Percentiles rank a stretch among this genome's conserved stretches.
Evolutionary conservation across 2,888 invertebrate species (phyloP).

Genomic region (Scelioninae gen. 1): DNA sequence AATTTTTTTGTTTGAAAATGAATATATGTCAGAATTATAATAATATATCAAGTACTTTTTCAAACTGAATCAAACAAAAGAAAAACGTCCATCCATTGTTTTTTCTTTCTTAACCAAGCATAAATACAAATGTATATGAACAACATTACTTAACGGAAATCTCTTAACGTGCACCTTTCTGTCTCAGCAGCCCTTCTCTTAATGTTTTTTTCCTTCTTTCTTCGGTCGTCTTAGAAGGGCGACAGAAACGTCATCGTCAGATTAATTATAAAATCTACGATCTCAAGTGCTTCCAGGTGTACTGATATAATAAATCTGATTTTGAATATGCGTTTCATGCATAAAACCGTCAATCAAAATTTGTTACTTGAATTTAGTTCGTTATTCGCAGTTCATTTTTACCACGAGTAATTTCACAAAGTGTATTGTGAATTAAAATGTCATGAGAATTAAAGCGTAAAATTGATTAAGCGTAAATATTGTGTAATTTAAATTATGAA

Average conservation of each 20-base stretch:
- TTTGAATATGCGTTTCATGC: constrained; percentile 30
- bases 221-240: constrained; percentile 58
- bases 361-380: constrained; percentile 5
- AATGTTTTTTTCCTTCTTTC: constrained; percentile 46
- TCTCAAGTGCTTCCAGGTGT: constrained; percentile 82
- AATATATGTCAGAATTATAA: no score
- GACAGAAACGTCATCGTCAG: constrained; percentile 64
- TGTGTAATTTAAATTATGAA: no score
- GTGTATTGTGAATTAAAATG: no score
- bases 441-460: no score
- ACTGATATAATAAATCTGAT: constrained; percentile 70
- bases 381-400: not conserved
- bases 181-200: constrained; percentile 47
- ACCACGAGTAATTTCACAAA: not conserved
- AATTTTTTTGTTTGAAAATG: no score
- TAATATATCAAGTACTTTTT: no score
- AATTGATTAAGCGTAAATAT: no score
- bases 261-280: constrained; percentile 79
- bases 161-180: constrained; percentile 53
- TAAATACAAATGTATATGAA: constrained; percentile 65
- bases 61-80: not conserved
- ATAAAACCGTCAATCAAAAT: constrained; percentile 24
- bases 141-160: constrained; percentile 70
- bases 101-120: constrained; percentile 33
- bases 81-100: constrained; percentile 39